Percentiles rank a stretch among this genome's conserved stretches.
Evolutionary conservation across 2,888 invertebrate species (phyloP).

Genomic region (Chymomyza caudatula): DNA sequence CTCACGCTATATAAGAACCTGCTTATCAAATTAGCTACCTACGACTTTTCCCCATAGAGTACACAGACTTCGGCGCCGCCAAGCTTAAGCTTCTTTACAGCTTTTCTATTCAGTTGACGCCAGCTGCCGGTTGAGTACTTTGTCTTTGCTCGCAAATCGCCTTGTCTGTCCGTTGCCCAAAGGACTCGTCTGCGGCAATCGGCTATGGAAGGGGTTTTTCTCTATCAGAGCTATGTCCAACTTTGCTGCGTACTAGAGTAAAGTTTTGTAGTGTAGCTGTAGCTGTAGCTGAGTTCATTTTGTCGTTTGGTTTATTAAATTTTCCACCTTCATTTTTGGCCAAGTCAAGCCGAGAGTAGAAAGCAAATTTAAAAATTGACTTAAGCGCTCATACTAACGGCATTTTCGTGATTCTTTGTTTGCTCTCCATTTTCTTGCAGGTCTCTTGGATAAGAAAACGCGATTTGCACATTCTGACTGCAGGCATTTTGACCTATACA

Average conservation of each 20-base stretch:
- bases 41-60: not conserved
- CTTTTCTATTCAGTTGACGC: not conserved
- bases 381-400: constrained; percentile 47
- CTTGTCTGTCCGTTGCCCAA: constrained; percentile 30
- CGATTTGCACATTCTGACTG: constrained; percentile 92
- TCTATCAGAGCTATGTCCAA: not conserved
- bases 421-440: constrained; percentile 71
- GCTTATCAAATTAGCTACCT: too few relatives aligned
- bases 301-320: constrained; percentile 62
- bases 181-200: not conserved
- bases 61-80: not conserved
- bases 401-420: constrained; percentile 16
- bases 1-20: too few relatives aligned
- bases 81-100: not conserved
- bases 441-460: constrained; percentile 94
- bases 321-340: constrained; percentile 47
- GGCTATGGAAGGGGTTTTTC: not conserved
- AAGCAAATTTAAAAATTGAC: constrained; percentile 65
- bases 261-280: constrained; percentile 26
- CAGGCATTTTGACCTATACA: constrained; percentile 90
- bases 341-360: not conserved
- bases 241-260: constrained; percentile 11
- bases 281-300: constrained; percentile 44
- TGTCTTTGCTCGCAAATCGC: constrained; percentile 37
- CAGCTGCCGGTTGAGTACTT: not conserved